These are phyloP conservation scores for Cebidichthys violaceus DNA, from an alignment of 2,113 vertebrate genomes.

Conservation along the genomic window DNA sequence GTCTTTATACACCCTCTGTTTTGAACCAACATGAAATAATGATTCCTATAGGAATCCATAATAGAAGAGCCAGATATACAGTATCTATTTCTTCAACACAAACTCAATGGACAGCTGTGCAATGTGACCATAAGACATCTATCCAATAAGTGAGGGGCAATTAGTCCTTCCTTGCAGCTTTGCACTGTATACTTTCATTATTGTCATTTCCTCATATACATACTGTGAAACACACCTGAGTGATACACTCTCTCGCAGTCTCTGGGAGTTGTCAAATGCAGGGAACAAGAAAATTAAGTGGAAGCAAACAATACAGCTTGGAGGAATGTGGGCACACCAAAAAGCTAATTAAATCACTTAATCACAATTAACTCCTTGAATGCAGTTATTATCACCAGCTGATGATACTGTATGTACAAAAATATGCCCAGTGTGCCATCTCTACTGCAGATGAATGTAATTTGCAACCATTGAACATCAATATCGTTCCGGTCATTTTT, in stretches of 20 bases:
- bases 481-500: slow-evolving; percentile 18
- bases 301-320: slow-evolving; percentile 18
- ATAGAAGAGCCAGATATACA: not conserved
- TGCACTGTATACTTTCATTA: slow-evolving; percentile 8
- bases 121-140: not conserved
- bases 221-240: slow-evolving; percentile 4
- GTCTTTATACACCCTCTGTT: not conserved
- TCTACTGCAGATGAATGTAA: slow-evolving; percentile 16
- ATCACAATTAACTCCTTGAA: slow-evolving; percentile 48
- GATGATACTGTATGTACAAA: slow-evolving; percentile 39
- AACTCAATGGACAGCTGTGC: not conserved
- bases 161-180: slow-evolving; percentile 20
- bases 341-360: slow-evolving; percentile 53
- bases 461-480: slow-evolving; percentile 18
- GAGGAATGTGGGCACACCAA: slow-evolving; percentile 18
- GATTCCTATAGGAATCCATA: slow-evolving; percentile 11
- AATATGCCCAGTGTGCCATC: slow-evolving; percentile 16
- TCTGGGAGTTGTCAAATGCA: slow-evolving; percentile 11
- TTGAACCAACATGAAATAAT: slow-evolving; percentile 13
- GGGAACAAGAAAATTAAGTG: not conserved
- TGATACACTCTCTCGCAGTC: not conserved
- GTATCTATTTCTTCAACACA: not conserved
- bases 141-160: not conserved
- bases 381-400: slow-evolving; percentile 47
- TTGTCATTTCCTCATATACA: not conserved